phyloP scores from a whole-genome alignment of 2,797 vertebrate species.

The Anabacerthia variegaticeps region DNA sequence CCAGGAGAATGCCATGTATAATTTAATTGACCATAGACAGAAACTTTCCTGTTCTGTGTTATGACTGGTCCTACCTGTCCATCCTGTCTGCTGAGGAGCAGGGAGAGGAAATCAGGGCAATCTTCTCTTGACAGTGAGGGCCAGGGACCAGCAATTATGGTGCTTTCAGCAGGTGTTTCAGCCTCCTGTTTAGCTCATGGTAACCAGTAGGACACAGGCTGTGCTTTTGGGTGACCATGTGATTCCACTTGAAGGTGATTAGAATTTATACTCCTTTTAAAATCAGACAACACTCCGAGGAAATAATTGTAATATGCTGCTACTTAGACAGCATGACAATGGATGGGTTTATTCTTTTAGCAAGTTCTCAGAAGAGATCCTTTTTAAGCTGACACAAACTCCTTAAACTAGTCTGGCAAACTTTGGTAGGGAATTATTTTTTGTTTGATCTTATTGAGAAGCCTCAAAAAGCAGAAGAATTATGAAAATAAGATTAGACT shows the following conservation, averaged over 20 bases:
- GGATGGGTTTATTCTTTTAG: slow-evolving; percentile 3
- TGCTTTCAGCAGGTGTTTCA: background rate
- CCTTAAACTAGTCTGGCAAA: slow-evolving; percentile 17
- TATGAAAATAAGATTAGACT: background rate
- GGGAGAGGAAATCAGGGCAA: background rate
- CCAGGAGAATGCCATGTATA: slow-evolving; percentile 4
- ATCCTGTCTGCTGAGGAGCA: background rate
- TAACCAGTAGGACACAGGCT: background rate
- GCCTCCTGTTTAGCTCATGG: background rate
- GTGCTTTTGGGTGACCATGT: background rate
- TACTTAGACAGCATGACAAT: background rate
- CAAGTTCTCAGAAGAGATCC: background rate
- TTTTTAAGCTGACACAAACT: slow-evolving; percentile 12
- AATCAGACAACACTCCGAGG: background rate
- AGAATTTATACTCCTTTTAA: background rate
- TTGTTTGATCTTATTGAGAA: background rate
- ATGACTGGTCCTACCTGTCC: background rate
- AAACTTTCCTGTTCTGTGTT: background rate
- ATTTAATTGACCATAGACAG: slow-evolving; percentile 5
- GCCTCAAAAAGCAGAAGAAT: background rate
- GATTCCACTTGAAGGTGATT: background rate
- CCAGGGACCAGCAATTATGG: background rate
- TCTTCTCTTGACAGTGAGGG: background rate
- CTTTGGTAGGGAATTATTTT: background rate
- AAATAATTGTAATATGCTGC: background rate